These are phyloP conservation scores for Notocelia uddmanniana DNA, from an alignment of 2,888 invertebrate genomes.

Conservation along the genomic window DNA sequence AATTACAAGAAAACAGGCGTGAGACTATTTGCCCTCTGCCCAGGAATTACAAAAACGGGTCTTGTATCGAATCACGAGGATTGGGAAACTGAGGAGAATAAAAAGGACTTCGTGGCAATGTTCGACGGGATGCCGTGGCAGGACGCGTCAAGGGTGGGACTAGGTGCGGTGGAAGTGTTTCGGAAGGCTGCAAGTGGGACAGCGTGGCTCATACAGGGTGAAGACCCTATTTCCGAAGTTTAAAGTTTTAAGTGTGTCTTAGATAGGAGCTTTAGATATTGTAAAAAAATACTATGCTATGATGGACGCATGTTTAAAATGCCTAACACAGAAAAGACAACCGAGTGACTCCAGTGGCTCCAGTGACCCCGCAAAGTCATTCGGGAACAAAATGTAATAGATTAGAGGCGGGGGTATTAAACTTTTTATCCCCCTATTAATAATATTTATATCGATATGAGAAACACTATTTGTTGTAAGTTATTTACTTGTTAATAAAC, in stretches of 20 bases:
- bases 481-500: no score
- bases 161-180: constrained; percentile 49
- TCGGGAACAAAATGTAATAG: no score
- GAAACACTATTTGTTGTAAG: no score
- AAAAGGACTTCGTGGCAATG: constrained; percentile 44
- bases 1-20: constrained; percentile 75
- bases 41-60: constrained; percentile 75
- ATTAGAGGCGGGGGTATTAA: no score
- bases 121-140: constrained; percentile 52
- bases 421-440: no score
- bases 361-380: no score
- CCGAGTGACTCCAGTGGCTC: no score
- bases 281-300: no score
- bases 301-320: no score
- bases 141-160: constrained; percentile 48
- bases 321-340: no score
- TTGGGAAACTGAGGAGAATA: constrained; percentile 9
- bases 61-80: constrained; percentile 49
- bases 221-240: constrained; percentile 8
- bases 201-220: constrained; percentile 73
- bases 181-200: constrained; percentile 69
- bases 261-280: no score
- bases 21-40: constrained; percentile 77
- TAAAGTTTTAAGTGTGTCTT: neutral
- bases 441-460: no score